These are phyloP conservation scores for Bos indicus DNA, from an alignment of 2,113 vertebrate genomes.

Conservation along the genomic window DNA sequence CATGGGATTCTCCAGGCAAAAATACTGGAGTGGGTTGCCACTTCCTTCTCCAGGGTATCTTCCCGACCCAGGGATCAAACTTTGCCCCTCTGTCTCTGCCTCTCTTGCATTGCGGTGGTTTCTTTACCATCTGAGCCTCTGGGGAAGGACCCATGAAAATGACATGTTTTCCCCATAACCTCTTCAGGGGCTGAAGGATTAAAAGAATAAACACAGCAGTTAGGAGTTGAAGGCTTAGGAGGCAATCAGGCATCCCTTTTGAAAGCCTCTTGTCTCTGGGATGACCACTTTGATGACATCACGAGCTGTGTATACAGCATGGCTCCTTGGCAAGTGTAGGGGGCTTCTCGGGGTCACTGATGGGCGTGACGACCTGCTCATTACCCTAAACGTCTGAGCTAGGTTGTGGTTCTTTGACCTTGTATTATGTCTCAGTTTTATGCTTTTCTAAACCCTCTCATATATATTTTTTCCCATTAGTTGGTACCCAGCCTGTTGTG, in stretches of 20 bases:
- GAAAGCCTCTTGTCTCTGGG: neutral
- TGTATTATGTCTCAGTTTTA: neutral
- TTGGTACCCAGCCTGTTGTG: neutral
- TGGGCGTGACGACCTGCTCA: rapidly evolving
- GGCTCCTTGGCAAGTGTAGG: neutral
- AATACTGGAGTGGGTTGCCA: neutral
- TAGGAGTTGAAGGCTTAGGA: neutral
- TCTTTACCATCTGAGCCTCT: neutral
- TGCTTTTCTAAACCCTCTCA: neutral
- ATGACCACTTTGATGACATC: neutral
- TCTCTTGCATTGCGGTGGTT: neutral
- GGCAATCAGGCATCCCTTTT: neutral
- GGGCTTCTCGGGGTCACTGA: neutral
- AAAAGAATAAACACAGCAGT: neutral
- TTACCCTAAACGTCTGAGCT: neutral
- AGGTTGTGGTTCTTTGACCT: neutral
- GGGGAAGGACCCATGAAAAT: neutral
- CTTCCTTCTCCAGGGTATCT: neutral
- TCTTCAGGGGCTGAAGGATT: neutral
- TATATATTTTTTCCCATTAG: neutral
- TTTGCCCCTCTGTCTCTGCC: neutral
- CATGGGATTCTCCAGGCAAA: neutral
- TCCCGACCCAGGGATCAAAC: neutral
- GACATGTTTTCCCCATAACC: neutral
- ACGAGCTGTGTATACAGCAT: rapidly evolving